Conservation (phyloP, 2,113 vertebrate genomes). For the Lathamus discolor region DNA sequence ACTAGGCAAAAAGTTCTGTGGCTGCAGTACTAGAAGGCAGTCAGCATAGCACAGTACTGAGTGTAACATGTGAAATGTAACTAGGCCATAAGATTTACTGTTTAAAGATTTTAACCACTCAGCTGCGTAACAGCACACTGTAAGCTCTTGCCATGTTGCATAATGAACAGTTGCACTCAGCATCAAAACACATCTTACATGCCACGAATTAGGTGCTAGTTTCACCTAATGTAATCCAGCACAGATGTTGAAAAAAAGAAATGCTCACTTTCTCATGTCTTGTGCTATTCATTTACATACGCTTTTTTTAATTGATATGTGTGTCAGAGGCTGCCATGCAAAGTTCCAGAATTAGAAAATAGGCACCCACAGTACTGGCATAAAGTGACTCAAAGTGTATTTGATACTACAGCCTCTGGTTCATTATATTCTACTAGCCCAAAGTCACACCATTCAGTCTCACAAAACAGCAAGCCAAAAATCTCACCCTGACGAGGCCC, state of each 20-base stretch:
- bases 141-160: neutral
- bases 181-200: neutral
- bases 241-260: neutral
- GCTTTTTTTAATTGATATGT: neutral
- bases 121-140: neutral
- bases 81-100: neutral
- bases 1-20: neutral
- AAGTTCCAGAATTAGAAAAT: neutral
- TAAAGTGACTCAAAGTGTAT: neutral
- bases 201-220: neutral
- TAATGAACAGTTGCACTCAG: neutral
- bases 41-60: neutral
- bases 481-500: slow-evolving; percentile 82
- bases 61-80: neutral
- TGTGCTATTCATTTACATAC: neutral
- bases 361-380: neutral
- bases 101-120: neutral
- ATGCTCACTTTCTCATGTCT: neutral
- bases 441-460: neutral
- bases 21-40: neutral
- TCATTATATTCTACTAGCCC: neutral
- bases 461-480: neutral
- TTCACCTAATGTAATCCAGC: neutral
- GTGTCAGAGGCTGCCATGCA: neutral
- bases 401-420: neutral